Conservation (phyloP, 2,113 vertebrate species). For the Merops nubicus region DNA sequence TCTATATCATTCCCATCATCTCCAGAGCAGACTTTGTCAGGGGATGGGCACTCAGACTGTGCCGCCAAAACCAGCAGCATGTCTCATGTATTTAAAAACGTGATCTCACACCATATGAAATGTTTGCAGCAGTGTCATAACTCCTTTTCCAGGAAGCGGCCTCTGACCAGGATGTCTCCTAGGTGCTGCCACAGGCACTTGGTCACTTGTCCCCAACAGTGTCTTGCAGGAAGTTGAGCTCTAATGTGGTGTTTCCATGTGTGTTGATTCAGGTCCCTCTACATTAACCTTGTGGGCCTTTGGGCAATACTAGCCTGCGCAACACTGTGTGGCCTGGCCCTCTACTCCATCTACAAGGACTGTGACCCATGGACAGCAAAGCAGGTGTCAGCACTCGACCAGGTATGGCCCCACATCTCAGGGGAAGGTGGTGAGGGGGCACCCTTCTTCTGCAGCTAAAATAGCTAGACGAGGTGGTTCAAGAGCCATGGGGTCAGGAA, state of each 20-base stretch:
- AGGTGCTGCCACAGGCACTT: fast-evolving
- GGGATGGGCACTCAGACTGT: neutral
- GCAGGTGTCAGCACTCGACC: slow-evolving; percentile 84
- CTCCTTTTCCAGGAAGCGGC: fast-evolving
- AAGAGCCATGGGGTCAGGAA: neutral
- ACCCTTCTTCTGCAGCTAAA: neutral
- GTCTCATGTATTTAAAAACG: neutral
- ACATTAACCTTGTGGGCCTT: slow-evolving; percentile 90
- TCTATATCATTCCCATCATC: fast-evolving
- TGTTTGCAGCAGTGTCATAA: neutral
- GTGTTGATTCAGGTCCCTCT: slow-evolving; percentile 82
- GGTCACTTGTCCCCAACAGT: fast-evolving
- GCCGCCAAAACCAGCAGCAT: neutral
- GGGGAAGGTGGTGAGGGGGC: neutral
- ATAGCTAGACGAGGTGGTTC: neutral
- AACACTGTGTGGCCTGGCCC: slow-evolving; percentile 83
- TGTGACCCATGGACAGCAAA: slow-evolving; percentile 90
- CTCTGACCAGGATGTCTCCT: fast-evolving
- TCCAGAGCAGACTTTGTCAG: neutral
- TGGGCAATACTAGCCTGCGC: slow-evolving; percentile 83
- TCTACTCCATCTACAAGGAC: slow-evolving; percentile 90
- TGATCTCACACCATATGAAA: neutral
- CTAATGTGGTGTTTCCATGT: neutral
- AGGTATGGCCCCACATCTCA: slow-evolving; percentile 72
- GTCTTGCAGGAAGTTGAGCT: neutral